Evolutionary conservation across 2,888 invertebrate genomes (phyloP).

Genomic region (Clusia tigrina): DNA sequence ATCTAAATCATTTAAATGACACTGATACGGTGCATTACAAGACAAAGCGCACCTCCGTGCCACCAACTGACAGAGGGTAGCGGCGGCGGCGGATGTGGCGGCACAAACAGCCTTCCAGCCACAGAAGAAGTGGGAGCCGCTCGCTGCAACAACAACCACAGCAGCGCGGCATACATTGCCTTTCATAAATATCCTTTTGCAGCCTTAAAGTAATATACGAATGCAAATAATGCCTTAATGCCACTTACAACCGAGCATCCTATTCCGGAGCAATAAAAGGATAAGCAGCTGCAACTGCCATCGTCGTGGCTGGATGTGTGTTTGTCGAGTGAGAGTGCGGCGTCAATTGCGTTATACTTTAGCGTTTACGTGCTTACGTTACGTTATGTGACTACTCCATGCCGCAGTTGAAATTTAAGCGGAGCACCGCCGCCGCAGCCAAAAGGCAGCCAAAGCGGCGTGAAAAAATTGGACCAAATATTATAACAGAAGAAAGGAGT

Average conservation of each 20-base stretch:
- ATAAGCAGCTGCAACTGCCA: slow-evolving; percentile 1
- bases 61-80: neutral
- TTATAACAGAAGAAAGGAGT: too few species aligned
- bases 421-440: too few species aligned
- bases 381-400: neutral
- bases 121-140: neutral
- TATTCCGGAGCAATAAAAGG: neutral
- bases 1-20: neutral
- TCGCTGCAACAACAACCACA: neutral
- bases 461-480: neutral
- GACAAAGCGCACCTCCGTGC: slow-evolving; percentile 5
- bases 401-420: neutral
- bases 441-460: neutral
- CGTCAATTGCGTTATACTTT: neutral
- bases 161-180: neutral
- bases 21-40: neutral
- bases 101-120: neutral
- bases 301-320: neutral
- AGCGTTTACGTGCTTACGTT: neutral
- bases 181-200: slow-evolving; percentile 7
- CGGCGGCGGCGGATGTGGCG: neutral
- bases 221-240: slow-evolving; percentile 1
- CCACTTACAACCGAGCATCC: neutral
- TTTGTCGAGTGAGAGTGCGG: neutral
- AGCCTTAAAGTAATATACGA: neutral